These are phyloP conservation scores for Lytechinus pictus DNA, from an alignment of 35 echinoderm and acorn worm species.

Conservation along the genomic window DNA sequence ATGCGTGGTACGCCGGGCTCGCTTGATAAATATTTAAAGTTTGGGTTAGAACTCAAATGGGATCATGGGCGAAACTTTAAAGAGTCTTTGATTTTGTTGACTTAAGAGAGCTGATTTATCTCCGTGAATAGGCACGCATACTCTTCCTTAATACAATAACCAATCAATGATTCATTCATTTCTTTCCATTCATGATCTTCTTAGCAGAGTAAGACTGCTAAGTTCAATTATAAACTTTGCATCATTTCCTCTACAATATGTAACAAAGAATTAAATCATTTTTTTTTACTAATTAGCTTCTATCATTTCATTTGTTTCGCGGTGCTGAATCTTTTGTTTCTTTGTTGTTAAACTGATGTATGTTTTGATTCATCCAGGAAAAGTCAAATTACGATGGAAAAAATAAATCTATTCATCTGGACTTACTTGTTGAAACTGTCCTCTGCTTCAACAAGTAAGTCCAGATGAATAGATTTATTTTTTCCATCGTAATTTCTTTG, in stretches of 20 bases:
- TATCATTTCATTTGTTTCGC: no score
- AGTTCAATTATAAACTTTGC: background rate
- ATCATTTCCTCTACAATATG: background rate
- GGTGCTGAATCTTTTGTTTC: no score
- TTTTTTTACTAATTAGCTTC: no score
- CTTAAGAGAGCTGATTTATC: background rate
- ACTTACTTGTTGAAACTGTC: no score
- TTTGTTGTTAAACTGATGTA: no score
- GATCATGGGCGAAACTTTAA: background rate
- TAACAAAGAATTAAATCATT: no score
- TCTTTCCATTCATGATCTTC: background rate
- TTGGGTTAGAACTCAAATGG: background rate
- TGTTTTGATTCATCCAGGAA: no score
- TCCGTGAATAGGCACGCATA: background rate
- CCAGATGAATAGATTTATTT: no score
- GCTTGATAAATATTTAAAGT: background rate
- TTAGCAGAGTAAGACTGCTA: background rate
- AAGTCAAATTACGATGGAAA: no score
- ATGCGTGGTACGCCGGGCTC: background rate
- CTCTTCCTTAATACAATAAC: background rate
- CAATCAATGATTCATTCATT: background rate
- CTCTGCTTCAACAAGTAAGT: no score
- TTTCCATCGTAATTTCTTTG: no score
- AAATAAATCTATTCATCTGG: no score
- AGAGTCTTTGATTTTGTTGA: background rate